Evolutionary conservation across 1,140 invertebrate species (phyloP), one percentile per base, ranked within the genome.

Genomic region (Stegodyphus dumicola): DNA sequence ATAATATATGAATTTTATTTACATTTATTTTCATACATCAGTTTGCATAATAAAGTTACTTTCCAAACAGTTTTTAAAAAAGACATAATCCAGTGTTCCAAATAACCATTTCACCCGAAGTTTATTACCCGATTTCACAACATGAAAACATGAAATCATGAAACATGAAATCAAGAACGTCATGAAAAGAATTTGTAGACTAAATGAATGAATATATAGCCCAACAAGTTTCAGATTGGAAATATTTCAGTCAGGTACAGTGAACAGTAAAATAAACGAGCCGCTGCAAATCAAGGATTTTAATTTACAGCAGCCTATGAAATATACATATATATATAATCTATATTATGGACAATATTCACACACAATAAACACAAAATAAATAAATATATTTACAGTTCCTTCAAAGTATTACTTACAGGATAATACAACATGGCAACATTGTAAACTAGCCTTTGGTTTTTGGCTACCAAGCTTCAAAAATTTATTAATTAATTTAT

Each of bases 331-430:
- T 70, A 11, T 48, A 70, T 70, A 70, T 48, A 70, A 33, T 70
- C 48, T 70, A 15, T 11, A 70, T 33, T 11, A 49, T 48, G 69
- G 6, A 18, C 48, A 49, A 60, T 18, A 70, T 33, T 33, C 33
- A 33, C 33, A 33, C 33, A 70, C 6, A 70, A 49, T 18, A 70
- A 70, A 70, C 69, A 70, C 48, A 2, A 49, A 70, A 66, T 66
- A 70, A 70, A 70, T 70, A 70, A 70, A 70, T 70, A 70, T 70
- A 70, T 70, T 70, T 70, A 70, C 69, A 70, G 10, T 18, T 18
- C 69, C 7, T 48, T 70, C 18, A 10, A 70, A 49, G 17, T 67
- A 67, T 18, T n/a, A 17, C 65, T 70, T 11, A 18, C 10, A 48
- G 7, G 18, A 10, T 10, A 70, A 70, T 48, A 70, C 17, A 10